Evolutionary conservation across 2,888 invertebrate genomes (phyloP).

Genomic region (Frankliniella intonsa): DNA sequence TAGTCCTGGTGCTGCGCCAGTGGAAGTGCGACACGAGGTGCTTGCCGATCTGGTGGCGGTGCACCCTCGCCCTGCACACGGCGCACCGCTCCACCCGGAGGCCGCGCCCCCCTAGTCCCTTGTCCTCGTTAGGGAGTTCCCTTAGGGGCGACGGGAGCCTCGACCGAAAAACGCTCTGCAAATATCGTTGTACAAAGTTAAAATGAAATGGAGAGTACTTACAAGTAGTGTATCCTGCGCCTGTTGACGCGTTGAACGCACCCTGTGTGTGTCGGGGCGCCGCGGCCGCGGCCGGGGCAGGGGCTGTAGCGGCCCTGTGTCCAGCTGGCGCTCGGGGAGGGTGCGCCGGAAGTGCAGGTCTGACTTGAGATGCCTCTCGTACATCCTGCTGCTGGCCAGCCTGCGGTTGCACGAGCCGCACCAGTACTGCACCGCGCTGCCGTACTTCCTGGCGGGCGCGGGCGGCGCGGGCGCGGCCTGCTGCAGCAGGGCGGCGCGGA

Average conservation of each 20-base stretch:
- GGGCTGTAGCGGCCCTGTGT: conserved; percentile 43
- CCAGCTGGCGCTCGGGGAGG: conserved; percentile 55
- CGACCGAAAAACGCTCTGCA: too few relatives aligned
- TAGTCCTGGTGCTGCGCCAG: conserved; percentile 55
- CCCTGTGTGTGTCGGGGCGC: neutral
- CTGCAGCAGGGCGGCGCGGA: conserved; percentile 1
- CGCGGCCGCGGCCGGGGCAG: neutral
- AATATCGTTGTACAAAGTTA: too few relatives aligned
- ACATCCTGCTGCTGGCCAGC: conserved; percentile 66
- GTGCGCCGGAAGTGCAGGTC: conserved; percentile 65
- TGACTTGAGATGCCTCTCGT: conserved; percentile 71
- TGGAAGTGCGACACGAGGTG: conserved; percentile 84
- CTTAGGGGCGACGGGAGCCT: too few relatives aligned
- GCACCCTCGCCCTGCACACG: conserved; percentile 66
- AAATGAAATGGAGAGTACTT: too few relatives aligned
- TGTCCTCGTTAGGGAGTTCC: too few relatives aligned
- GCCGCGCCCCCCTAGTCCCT: conserved; percentile 30
- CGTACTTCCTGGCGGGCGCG: neutral
- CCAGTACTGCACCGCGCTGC: conserved; percentile 59
- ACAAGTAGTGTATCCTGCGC: too few relatives aligned
- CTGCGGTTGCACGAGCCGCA: conserved; percentile 75
- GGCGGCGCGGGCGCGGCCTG: neutral
- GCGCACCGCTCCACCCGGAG: conserved; percentile 60
- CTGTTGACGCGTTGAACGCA: neutral
- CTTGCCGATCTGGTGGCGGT: conserved; percentile 68